phyloP scores from a whole-genome alignment of 2,797 vertebrate genomes.

The Thunnus albacares region DNA sequence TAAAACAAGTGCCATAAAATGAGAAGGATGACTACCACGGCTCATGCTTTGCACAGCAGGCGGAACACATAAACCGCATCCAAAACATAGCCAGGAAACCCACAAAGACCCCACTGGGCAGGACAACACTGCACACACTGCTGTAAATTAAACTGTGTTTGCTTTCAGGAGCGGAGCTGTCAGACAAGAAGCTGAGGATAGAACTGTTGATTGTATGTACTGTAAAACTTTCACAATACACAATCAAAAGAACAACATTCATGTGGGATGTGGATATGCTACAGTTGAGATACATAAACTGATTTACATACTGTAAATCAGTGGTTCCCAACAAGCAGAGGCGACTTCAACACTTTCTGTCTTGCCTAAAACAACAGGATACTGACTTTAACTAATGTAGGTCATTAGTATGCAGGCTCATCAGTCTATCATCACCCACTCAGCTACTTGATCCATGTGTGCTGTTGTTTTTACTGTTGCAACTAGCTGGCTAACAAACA shows the following conservation, averaged over 20 bases:
- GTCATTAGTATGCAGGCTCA: conserved; percentile 11
- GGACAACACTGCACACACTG: conserved; percentile 46
- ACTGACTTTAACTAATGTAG: conserved; percentile 19
- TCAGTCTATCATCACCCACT: conserved; percentile 28
- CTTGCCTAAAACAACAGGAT: not conserved
- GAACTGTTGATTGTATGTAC: conserved; percentile 10
- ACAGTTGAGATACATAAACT: not conserved
- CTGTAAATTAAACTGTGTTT: conserved; percentile 74
- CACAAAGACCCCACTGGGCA: conserved; percentile 79
- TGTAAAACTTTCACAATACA: conserved; percentile 38
- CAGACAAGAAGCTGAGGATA: conserved; percentile 31
- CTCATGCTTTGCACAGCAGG: conserved; percentile 64
- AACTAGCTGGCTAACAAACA: conserved; percentile 1
- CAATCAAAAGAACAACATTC: conserved; percentile 25
- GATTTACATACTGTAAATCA: not conserved
- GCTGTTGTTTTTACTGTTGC: conserved; percentile 2
- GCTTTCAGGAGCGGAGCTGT: conserved; percentile 61
- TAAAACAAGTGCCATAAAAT: conserved; percentile 70
- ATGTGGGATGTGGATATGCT: conserved; percentile 26
- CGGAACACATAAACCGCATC: conserved; percentile 73
- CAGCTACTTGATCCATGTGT: not conserved
- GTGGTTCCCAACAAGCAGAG: not conserved
- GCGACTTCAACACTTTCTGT: conserved; percentile 8
- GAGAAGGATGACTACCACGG: conserved; percentile 65
- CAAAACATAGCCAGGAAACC: conserved; percentile 75